phyloP scores from a whole-genome alignment of 2,888 invertebrate genomes.

The Aelia acuminata region DNA sequence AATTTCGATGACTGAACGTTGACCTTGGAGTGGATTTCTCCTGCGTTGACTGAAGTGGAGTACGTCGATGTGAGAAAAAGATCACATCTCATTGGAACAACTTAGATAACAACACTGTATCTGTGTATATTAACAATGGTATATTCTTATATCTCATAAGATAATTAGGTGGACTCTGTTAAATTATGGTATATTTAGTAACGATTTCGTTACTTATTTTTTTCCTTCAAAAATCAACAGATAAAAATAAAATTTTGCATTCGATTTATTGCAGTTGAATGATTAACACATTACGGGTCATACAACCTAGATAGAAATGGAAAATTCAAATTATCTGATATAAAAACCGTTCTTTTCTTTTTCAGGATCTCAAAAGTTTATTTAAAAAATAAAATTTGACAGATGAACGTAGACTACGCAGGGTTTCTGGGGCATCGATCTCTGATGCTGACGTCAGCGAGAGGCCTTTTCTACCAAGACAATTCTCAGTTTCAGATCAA shows the following conservation, averaged over 20 bases:
- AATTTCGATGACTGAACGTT: constrained; percentile 26
- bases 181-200: too few species aligned
- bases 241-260: not conserved
- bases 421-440: constrained; percentile 63
- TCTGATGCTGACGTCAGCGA: constrained; percentile 59
- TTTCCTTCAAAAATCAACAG: not conserved
- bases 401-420: constrained; percentile 58
- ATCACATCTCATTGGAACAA: not conserved
- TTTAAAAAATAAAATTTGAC: constrained; percentile 14
- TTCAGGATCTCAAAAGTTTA: not conserved
- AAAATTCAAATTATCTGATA: too few species aligned
- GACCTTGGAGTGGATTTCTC: constrained; percentile 25
- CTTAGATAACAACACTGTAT: too few species aligned
- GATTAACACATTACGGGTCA: not conserved
- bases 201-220: too few species aligned
- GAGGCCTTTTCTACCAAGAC: constrained; percentile 23
- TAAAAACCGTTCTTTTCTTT: not conserved
- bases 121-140: not conserved
- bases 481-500: constrained; percentile 52
- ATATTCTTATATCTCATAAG: not conserved
- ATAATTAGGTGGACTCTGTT: too few species aligned
- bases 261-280: not conserved
- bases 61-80: not conserved
- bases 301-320: not conserved
- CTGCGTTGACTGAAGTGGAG: not conserved